A percentile compares a stretch with the other conserved stretches of the same genome.
Conservation (phyloP, 2,888 invertebrate species). For the Lithosia quadra region DNA sequence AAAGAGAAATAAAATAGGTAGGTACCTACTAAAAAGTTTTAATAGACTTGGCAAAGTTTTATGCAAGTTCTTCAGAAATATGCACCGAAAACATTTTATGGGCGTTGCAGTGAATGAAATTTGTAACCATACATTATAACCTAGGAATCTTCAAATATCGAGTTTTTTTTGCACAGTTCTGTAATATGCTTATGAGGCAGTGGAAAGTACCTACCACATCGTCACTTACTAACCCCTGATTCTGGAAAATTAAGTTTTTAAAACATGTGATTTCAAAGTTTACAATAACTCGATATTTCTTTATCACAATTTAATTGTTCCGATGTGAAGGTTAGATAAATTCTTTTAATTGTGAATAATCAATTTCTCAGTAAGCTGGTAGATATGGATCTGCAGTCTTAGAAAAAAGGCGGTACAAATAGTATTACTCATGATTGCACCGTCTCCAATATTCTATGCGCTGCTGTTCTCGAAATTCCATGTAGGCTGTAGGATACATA, state of each 20-base stretch:
- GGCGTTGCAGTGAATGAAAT: neutral
- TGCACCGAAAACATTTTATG: neutral
- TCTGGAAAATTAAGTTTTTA: too few relatives aligned
- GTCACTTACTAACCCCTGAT: too few relatives aligned
- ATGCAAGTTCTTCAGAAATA: neutral
- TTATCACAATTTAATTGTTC: too few relatives aligned
- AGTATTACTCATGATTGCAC: neutral
- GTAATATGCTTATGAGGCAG: neutral
- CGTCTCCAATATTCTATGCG: neutral
- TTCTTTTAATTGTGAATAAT: too few relatives aligned
- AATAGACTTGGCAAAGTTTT: neutral
- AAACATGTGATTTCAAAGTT: too few relatives aligned
- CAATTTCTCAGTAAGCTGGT: too few relatives aligned
- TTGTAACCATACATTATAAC: too few relatives aligned
- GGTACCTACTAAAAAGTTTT: neutral
- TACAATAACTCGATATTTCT: too few relatives aligned
- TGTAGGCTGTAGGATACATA: neutral
- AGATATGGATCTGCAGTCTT: too few relatives aligned
- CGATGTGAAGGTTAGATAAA: too few relatives aligned
- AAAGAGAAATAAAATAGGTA: slow-evolving; percentile 1
- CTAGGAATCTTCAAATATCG: too few relatives aligned
- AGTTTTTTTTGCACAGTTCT: neutral
- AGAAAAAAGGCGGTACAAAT: neutral
- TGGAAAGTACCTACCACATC: too few relatives aligned
- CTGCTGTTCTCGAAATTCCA: neutral